A percentile compares a stretch with the other conserved stretches of the same genome.
Evolutionary conservation across 2,888 invertebrate species (phyloP).

Genomic region (Stenchaetothrips biformis): DNA sequence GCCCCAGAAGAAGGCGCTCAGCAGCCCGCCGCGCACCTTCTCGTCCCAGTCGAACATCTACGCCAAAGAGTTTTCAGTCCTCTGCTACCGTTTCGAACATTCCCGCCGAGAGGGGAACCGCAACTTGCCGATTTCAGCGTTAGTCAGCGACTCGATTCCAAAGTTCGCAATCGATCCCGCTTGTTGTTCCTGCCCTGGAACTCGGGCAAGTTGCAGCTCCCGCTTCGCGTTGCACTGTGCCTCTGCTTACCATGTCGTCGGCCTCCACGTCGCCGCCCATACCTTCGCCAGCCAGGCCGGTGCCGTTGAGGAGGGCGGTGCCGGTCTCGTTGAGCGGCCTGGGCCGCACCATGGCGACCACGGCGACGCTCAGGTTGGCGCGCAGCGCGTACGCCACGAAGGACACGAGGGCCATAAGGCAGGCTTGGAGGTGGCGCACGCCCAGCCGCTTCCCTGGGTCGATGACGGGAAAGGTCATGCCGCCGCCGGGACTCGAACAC

Average conservation of each 20-base stretch:
- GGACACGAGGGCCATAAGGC: neutral
- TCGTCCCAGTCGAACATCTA: constrained; percentile 13
- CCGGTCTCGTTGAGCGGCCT: neutral
- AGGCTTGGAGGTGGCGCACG: constrained; percentile 4
- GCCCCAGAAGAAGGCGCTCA: constrained; percentile 68
- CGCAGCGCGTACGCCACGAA: constrained; percentile 1
- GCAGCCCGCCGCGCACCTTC: constrained; percentile 2
- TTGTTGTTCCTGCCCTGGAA: too few relatives aligned
- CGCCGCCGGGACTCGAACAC: neutral
- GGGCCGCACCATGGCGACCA: neutral
- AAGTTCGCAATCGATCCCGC: too few relatives aligned
- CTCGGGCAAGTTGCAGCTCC: too few relatives aligned
- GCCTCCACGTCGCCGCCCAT: too few relatives aligned
- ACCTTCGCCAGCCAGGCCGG: neutral
- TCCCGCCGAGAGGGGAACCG: too few relatives aligned
- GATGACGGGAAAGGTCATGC: neutral
- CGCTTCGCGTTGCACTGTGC: neutral
- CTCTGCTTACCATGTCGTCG: neutral
- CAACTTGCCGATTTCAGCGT: too few relatives aligned
- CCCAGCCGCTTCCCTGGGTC: neutral
- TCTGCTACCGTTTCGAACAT: too few relatives aligned
- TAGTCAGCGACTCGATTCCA: too few relatives aligned
- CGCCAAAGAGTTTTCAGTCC: too few relatives aligned
- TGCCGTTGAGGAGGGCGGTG: neutral
- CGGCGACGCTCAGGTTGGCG: constrained; percentile 4